phyloP scores from a whole-genome alignment of 37 sponge, comb jelly and placozoan species.

The Eunapius fragilis region DNA sequence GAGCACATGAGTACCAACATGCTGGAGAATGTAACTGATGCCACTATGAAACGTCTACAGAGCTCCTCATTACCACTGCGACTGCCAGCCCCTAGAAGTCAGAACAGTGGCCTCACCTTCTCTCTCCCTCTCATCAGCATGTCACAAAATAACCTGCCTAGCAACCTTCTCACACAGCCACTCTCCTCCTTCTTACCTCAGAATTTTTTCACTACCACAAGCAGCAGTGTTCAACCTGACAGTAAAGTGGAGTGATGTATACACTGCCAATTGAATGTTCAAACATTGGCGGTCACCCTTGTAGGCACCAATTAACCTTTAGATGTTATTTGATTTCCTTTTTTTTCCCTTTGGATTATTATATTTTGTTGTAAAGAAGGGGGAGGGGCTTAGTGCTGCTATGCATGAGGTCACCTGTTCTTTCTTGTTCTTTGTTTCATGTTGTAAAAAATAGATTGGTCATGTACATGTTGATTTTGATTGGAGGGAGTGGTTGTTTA shows the following conservation, averaged over 20 bases:
- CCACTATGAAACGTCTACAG: not conserved
- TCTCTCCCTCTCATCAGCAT: not conserved
- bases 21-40: not conserved
- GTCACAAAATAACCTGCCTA: not conserved
- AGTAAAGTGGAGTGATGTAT: not conserved
- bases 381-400: not conserved
- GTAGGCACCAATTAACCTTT: not conserved
- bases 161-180: conserved; percentile 20
- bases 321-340: not conserved
- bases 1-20: not conserved
- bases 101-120: not conserved
- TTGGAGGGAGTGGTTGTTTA: not conserved
- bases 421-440: not conserved
- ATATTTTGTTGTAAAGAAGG: not conserved
- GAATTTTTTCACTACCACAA: conserved; percentile 6
- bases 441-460: not conserved
- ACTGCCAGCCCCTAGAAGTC: not conserved
- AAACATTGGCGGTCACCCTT: not conserved
- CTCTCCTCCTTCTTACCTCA: conserved; percentile 31
- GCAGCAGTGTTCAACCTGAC: not conserved
- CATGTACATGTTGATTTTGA: not conserved
- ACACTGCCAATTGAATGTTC: not conserved
- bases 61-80: conserved; percentile 8
- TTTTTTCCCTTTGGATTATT: not conserved
- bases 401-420: not conserved